A percentile compares a stretch with the other conserved stretches of the same genome.
Conservation (phyloP, 2,888 invertebrate genomes). For the Apoda limacodes region DNA sequence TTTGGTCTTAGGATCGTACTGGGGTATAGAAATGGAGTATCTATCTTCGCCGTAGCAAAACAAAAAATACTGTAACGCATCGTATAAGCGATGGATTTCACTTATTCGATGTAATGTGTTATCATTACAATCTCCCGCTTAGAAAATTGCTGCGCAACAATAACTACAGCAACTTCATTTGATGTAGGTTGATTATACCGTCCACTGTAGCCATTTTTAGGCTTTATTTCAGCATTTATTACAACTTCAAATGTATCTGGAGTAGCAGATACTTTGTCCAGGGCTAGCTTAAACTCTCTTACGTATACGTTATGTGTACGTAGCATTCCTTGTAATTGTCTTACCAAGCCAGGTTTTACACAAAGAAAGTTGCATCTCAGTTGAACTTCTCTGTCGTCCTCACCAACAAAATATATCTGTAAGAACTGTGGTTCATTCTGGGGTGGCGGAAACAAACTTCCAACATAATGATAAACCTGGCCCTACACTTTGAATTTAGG, state of each 20-base stretch:
- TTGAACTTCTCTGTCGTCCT: no score
- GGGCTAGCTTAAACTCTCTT: constrained; percentile 20
- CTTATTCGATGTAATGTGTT: constrained; percentile 1
- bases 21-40: constrained; percentile 4
- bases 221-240: constrained; percentile 20
- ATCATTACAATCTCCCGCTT: constrained; percentile 21
- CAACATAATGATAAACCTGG: no score
- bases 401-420: no score
- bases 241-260: constrained; percentile 19
- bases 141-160: constrained; percentile 22
- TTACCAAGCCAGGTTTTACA: constrained; percentile 18
- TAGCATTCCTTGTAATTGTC: constrained; percentile 21
- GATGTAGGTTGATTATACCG: constrained; percentile 21
- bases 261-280: constrained; percentile 19
- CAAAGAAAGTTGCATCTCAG: no score
- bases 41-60: constrained; percentile 2
- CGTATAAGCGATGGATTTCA: constrained; percentile 6
- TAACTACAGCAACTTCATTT: constrained; percentile 23
- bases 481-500: no score
- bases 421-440: no score
- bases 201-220: constrained; percentile 20
- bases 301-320: constrained; percentile 20
- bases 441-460: no score
- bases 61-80: constrained; percentile 7
- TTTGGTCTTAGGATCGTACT: constrained; percentile 2